Evolutionary conservation across 2,888 invertebrate species (phyloP).

Genomic region (Lydus trimaculatus): DNA sequence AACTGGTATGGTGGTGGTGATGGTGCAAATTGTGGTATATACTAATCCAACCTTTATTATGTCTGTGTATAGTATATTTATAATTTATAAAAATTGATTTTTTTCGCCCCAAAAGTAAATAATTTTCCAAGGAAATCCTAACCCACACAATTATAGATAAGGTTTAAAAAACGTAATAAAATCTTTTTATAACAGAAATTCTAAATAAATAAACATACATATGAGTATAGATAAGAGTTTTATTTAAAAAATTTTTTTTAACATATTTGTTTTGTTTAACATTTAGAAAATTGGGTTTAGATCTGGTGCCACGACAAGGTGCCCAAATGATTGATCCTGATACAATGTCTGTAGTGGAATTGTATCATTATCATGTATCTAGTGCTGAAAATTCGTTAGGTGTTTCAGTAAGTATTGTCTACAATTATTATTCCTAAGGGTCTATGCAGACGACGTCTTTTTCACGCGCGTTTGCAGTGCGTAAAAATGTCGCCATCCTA

Average conservation of each 20-base stretch:
- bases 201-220: conserved; percentile 1
- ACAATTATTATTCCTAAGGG: too few relatives aligned
- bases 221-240: background rate
- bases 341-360: conserved; percentile 85
- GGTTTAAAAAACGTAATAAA: background rate
- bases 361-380: conserved; percentile 82
- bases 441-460: too few relatives aligned
- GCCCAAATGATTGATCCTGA: conserved; percentile 91
- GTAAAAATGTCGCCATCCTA: too few relatives aligned
- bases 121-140: background rate
- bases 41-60: background rate
- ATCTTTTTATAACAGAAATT: background rate
- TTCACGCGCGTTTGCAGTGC: too few relatives aligned
- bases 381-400: conserved; percentile 76
- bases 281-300: conserved; percentile 85
- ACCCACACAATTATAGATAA: background rate
- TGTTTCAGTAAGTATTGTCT: conserved; percentile 77
- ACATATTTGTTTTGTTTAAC: conserved; percentile 50
- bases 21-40: conserved; percentile 8
- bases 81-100: too few relatives aligned
- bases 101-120: too few relatives aligned
- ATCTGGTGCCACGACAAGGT: conserved; percentile 89
- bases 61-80: background rate
- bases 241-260: background rate
- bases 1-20: background rate